Base-by-base conservation (phyloP, 2,113 vertebrate genomes). In the Ophiodon elongatus region DNA sequence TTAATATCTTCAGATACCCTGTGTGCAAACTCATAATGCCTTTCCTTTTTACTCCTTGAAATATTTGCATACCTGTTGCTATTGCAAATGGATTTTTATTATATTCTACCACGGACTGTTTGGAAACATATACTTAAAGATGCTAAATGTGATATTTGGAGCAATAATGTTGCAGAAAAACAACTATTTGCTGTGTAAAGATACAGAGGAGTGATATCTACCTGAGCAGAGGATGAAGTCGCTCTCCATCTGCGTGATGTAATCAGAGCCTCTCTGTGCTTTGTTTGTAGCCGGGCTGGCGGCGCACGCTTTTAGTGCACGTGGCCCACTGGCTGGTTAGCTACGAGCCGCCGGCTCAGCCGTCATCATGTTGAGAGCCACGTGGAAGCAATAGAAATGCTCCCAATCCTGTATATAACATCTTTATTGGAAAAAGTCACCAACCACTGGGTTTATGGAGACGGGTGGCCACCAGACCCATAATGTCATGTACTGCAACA, bases 61-160 rank as follows among this genome's bases (percentile, higher is more conserved):
- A 43, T 69, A 69, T 33, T 13, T 33, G 7, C 47, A 69, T 37
- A 39, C 33, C 47, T 72, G 70, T 72, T 39, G 52, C 52, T 72
- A 37, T n/a, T 25, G 9, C n/a, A 39, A 41, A 72, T 39, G 6
- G 11, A 54, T 11, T 35, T 21, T 19, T 4, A 39, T 39, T 25
- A 56, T 25, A 19, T 71, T 27, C 8, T 39, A 9, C 11, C 33
- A 9, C 31, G 15, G 25, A 10, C 23, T 67, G 31, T 67, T 21
- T 19, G 27, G 4, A 29, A 21, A 41, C n/a, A 21, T 27, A 27
- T 27, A 27, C 2, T 72, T 45, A 19, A 64, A 56, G 54, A 56
- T 56, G 15, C 43, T 45, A 15, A 14, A 14, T 45, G 15, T 4
- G 1, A 45, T 45, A 45, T 45, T 45, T 4, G 43, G 15, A 17